phyloP scores from a whole-genome alignment of 1,140 invertebrate species.

The Coboldia fuscipes region DNA sequence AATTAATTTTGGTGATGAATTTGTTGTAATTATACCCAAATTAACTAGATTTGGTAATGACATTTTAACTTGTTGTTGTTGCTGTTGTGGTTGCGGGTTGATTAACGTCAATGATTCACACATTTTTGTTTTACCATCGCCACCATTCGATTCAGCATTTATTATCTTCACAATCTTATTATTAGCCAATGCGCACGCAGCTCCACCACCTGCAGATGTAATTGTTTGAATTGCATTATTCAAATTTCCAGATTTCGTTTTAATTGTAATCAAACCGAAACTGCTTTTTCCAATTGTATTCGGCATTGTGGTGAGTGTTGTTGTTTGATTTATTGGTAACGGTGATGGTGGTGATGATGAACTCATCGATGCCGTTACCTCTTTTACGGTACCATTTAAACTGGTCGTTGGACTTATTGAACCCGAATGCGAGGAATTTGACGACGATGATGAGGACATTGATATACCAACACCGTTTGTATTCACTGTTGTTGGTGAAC shows the following conservation, averaged over 20 bases:
- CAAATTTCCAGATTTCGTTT: conserved; percentile 14
- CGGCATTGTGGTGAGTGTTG: conserved; percentile 1
- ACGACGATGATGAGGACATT: conserved; percentile 4
- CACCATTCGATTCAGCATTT: conserved; percentile 18
- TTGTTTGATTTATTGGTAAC: conserved; percentile 13
- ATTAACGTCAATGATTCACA: no score
- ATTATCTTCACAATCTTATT: no score
- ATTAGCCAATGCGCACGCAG: no score
- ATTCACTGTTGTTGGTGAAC: conserved; percentile 1
- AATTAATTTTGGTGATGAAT: conserved; percentile 24
- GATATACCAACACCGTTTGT: conserved; percentile 1
- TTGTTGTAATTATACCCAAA: conserved; percentile 27
- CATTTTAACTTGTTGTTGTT: conserved; percentile 11
- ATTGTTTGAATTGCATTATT: no score
- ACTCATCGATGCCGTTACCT: no score
- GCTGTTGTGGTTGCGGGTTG: conserved; percentile 8
- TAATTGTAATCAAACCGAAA: conserved; percentile 20
- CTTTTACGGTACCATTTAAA: no score
- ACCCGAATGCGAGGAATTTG: no score
- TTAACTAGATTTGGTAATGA: conserved; percentile 19
- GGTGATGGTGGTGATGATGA: conserved; percentile 11
- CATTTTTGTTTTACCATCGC: no score
- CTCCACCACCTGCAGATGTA: no score
- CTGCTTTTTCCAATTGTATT: conserved; percentile 18
- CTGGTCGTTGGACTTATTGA: no score